Base-by-base conservation (phyloP, 1,140 invertebrate species). In the Formica exsecta region DNA sequence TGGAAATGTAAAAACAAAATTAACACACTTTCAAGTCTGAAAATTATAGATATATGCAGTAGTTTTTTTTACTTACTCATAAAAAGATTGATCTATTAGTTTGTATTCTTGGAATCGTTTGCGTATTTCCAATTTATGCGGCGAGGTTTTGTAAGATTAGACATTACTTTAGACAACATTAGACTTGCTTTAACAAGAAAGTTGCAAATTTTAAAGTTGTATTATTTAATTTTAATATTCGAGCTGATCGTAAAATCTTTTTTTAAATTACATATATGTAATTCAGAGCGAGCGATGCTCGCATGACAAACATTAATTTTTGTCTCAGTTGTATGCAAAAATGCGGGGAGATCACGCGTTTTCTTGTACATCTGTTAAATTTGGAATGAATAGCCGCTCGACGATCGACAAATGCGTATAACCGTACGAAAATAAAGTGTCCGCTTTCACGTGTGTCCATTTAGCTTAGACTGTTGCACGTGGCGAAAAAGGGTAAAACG, bases 401-500 rank as follows among this genome's bases (percentile, higher is more conserved):
- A n/a, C 6, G 38, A 41, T n/a, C 16, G 32, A 9, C 25, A 36
- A 71, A 36, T 9, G 11, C 25, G 11, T 71, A 19, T 2, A 61
- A 59, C 59, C 22, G 54, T 66, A 61, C 65, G 36, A 71, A 81
- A 71, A 81, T 81, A 81, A 71, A 77, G 65, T 51, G 19, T 16
- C 19, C 8, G 29, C n/a, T 66, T 81, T 38, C 48, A 19, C 77
- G 54, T 48, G 66, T 73, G 48, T 59, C 22, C n/a, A 11, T 70
- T 36, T 13, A 7, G 25, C 59, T 73, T 81, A 32, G 54, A 25
- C 13, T 41, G 61, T n/a, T 32, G 66, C 54, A 61, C 25, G 51
- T 81, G 79, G 79, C 3, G 68, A 29, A 74, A 83, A 44, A 61
- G 54, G 54, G n/a, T 73, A 36, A 74, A 70, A 70, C n/a, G n/a